Conservation (phyloP, 2,888 invertebrate genomes). For the Timema podura region DNA sequence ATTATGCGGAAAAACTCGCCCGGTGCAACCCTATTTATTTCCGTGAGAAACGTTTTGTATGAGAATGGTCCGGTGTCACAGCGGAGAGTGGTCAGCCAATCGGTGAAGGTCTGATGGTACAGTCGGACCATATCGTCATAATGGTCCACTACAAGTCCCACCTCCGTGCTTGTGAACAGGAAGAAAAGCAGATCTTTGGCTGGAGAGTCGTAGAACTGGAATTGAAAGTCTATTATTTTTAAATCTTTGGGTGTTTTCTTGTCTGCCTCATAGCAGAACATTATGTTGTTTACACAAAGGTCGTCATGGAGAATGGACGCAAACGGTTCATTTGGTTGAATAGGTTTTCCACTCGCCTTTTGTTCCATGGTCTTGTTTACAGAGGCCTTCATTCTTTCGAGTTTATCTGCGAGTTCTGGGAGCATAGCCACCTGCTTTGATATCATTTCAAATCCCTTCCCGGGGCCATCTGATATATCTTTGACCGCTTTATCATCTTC, state of each 20-base stretch:
- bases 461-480: too few relatives aligned
- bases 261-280: slow-evolving; percentile 48
- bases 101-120: slow-evolving; percentile 51
- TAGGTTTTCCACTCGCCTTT: not conserved
- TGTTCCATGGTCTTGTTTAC: not conserved
- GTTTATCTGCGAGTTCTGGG: not conserved
- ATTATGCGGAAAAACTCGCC: not conserved
- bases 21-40: slow-evolving; percentile 9
- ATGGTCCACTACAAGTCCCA: slow-evolving; percentile 45
- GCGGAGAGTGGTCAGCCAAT: slow-evolving; percentile 43
- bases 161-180: slow-evolving; percentile 51
- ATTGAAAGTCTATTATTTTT: slow-evolving; percentile 58
- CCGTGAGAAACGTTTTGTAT: not conserved
- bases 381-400: not conserved
- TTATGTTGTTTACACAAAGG: slow-evolving; percentile 59
- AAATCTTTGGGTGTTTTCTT: slow-evolving; percentile 45
- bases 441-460: not conserved
- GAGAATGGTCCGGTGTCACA: slow-evolving; percentile 35
- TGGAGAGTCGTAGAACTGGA: slow-evolving; percentile 50
- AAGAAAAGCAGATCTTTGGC: slow-evolving; percentile 55
- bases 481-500: not conserved
- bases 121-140: slow-evolving; percentile 48
- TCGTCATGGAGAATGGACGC: slow-evolving; percentile 54
- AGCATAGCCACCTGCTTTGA: not conserved
- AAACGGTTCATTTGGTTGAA: slow-evolving; percentile 44